Evolutionary conservation across 1,140 invertebrate genomes (phyloP), one percentile per base, ranked within the genome.

Genomic region (Drosophila mojavensis): DNA sequence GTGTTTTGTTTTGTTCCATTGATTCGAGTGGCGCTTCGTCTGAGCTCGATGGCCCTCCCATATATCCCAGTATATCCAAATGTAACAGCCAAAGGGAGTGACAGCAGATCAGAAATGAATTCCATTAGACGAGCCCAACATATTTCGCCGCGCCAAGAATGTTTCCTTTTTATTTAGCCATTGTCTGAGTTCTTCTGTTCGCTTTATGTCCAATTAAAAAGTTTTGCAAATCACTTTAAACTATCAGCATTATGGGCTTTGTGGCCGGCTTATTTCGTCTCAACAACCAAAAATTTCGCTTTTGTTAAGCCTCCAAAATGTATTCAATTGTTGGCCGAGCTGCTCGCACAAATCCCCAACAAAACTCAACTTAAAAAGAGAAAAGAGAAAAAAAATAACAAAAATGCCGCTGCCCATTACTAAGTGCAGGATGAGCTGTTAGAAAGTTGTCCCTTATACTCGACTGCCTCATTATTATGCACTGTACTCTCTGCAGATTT

Each of bases 161-260:
- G 36, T 39, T 45, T 15, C n/a, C 43, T 15, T 45, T 17, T 17
- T 15, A 17, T 33, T 33, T 10, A 3, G 28, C 1, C 28, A 30
- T 30, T 30, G 28, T 30, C 11, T 7, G 43, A 48, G 15, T 48
- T 48, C 3, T 24, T 9, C 5, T n/a, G 26, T 2, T 50, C 10
- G 43, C 50, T 61, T 50, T 26, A 41, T 86, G 62, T 68, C 43
- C 69, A 78, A 73, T 82, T 81, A 84, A 64, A 79, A 85, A 85
- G 62, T 85, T 85, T 88, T 61, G 41, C 64, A 72, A 78, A 78
- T 72, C 69, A 72, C 62, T 81, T 82, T 39, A 65, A 65, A 69
- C 65, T 75, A 58, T 59, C 63, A 75, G 59, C 28, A 58, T 75
- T 60, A 56, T 47, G 50, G 61, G 55, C 58, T 75, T 69, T 72